phyloP scores from a whole-genome alignment of 2,888 invertebrate species.

The Agonopterix alstromeriana region DNA sequence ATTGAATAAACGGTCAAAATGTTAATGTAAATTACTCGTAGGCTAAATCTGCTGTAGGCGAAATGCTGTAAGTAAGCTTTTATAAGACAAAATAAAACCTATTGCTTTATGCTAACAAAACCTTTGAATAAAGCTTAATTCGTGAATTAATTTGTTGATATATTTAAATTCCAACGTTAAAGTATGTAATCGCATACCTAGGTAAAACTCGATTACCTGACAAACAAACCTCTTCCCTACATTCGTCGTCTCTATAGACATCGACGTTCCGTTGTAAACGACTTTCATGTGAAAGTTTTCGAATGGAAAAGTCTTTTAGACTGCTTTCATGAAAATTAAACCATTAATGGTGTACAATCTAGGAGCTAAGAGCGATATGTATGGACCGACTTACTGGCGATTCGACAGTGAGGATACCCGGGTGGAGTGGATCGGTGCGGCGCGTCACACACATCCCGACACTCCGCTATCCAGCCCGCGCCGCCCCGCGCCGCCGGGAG shows the following conservation, averaged over 20 bases:
- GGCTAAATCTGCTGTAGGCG: too few relatives aligned
- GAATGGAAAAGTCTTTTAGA: constrained; percentile 72
- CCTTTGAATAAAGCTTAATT: too few relatives aligned
- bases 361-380: constrained; percentile 31
- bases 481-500: constrained; percentile 15
- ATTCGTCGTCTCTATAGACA: constrained; percentile 29
- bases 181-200: too few relatives aligned
- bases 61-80: too few relatives aligned
- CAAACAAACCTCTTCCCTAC: too few relatives aligned
- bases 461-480: background rate
- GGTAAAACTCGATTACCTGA: too few relatives aligned
- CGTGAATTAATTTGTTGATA: too few relatives aligned
- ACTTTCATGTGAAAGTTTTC: constrained; percentile 68
- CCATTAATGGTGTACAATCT: constrained; percentile 61
- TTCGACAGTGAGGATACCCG: too few relatives aligned
- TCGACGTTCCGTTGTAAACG: constrained; percentile 56
- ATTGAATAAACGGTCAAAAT: constrained; percentile 26
- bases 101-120: too few relatives aligned
- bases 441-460: background rate
- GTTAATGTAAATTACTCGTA: constrained; percentile 7
- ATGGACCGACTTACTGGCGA: constrained; percentile 1
- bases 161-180: too few relatives aligned
- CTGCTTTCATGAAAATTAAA: constrained; percentile 74
- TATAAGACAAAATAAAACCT: too few relatives aligned
- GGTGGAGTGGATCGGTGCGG: too few relatives aligned